These are phyloP conservation scores for Aphelenchoides avenae DNA, from an alignment of 1,140 invertebrate genomes.

Conservation along the genomic window DNA sequence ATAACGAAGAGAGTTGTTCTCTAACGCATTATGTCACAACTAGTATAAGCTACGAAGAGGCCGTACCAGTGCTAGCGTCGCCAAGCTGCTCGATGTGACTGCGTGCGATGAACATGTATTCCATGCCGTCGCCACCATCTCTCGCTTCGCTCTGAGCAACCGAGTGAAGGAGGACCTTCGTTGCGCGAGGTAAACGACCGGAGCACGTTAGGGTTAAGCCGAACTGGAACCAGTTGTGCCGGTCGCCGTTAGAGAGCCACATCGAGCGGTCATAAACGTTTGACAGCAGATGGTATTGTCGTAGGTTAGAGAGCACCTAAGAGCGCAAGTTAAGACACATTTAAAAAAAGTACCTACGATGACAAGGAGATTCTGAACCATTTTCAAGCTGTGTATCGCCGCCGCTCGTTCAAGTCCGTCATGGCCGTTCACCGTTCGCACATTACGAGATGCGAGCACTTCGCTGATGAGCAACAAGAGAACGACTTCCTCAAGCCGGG, in stretches of 20 bases:
- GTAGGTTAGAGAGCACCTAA: conserved; percentile 32
- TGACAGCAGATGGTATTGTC: conserved; percentile 35
- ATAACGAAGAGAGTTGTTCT: conserved; percentile 12
- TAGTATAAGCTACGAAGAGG: not conserved
- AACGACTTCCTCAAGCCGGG: conserved; percentile 34
- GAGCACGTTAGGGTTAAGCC: conserved; percentile 27
- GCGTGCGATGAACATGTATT: conserved; percentile 43
- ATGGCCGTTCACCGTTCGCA: not conserved
- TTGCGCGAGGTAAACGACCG: conserved; percentile 27
- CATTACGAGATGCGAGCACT: conserved; percentile 30
- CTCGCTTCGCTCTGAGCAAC: conserved; percentile 4
- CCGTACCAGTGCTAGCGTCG: conserved; percentile 36
- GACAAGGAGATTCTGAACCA: conserved; percentile 22
- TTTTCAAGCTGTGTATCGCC: conserved; percentile 17
- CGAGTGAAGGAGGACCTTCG: conserved; percentile 36
- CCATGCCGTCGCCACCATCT: conserved; percentile 14
- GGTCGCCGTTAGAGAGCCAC: conserved; percentile 17
- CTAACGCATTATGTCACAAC: conserved; percentile 8
- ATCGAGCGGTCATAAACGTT: conserved; percentile 29
- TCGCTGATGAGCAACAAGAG: conserved; percentile 38
- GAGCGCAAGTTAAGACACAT: not conserved
- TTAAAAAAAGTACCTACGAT: conserved; percentile 14
- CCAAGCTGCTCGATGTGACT: conserved; percentile 50
- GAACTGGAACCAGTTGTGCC: conserved; percentile 31
- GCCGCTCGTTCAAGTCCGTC: conserved; percentile 8